Percentiles rank a stretch among this genome's conserved stretches.
These are phyloP conservation scores for Tupaia tana DNA, from an alignment of 2,113 vertebrate genomes.

Conservation along the genomic window DNA sequence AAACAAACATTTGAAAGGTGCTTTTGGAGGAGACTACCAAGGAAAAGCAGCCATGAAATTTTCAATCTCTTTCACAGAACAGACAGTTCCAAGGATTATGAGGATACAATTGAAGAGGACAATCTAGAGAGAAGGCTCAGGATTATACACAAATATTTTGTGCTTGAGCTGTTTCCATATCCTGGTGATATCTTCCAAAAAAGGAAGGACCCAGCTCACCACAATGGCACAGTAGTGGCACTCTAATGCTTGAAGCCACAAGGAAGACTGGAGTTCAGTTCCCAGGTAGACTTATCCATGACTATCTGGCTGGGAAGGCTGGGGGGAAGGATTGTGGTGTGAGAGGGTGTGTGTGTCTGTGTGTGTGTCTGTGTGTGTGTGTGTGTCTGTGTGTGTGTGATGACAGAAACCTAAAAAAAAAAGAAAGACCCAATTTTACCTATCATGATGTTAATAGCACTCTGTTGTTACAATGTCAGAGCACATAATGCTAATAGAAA, in stretches of 20 bases:
- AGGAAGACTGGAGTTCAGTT: too few relatives aligned
- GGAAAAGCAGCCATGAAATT: not conserved
- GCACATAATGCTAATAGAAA: not conserved
- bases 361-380: too few relatives aligned
- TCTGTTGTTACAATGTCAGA: not conserved
- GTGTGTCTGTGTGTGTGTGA: too few relatives aligned
- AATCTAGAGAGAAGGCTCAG: not conserved
- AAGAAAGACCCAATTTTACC: not conserved
- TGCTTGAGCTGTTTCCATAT: slow-evolving; percentile 11
- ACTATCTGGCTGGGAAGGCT: too few relatives aligned
- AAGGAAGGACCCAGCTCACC: not conserved
- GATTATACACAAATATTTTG: not conserved
- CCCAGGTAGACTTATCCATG: too few relatives aligned
- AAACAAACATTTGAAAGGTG: not conserved
- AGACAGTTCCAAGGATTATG: not conserved
- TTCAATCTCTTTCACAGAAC: slow-evolving; percentile 4
- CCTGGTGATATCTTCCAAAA: not conserved
- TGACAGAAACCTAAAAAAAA: too few relatives aligned
- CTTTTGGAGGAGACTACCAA: slow-evolving; percentile 28
- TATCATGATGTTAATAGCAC: not conserved
- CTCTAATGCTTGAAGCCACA: too few relatives aligned
- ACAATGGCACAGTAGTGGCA: too few relatives aligned
- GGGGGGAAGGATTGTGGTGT: too few relatives aligned
- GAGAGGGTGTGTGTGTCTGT: too few relatives aligned
- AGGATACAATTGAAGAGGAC: not conserved